Evolutionary conservation across 2,113 vertebrate species (phyloP).

Genomic region (Passerina amoena): DNA sequence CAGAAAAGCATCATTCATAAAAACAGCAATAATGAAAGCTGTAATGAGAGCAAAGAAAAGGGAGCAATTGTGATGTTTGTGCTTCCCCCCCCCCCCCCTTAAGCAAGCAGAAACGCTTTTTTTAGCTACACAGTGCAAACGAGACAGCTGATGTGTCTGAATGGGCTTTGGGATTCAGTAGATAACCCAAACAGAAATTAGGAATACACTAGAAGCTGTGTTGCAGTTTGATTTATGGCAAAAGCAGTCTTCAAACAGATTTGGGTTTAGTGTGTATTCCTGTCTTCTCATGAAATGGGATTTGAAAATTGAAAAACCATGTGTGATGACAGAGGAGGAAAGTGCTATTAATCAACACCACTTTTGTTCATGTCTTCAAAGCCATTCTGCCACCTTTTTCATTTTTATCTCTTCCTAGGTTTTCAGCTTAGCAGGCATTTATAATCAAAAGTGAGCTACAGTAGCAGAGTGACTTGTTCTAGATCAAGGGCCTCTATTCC

Average conservation of each 20-base stretch:
- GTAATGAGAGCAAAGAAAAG: background rate
- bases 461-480: background rate
- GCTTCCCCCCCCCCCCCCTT: background rate
- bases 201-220: background rate
- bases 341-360: slow-evolving; percentile 57
- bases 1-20: background rate
- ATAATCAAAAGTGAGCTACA: background rate
- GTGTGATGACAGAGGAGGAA: slow-evolving; percentile 1
- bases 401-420: slow-evolving; percentile 5
- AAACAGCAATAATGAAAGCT: background rate
- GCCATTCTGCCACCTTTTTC: background rate
- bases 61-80: background rate
- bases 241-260: slow-evolving; percentile 27
- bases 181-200: background rate
- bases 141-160: background rate
- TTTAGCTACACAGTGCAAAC: background rate
- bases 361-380: slow-evolving; percentile 28
- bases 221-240: slow-evolving; percentile 16
- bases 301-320: slow-evolving; percentile 1
- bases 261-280: background rate
- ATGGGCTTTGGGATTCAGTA: background rate
- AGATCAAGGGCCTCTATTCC: background rate
- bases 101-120: background rate
- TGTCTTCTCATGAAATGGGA: background rate
- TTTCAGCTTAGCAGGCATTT: slow-evolving; percentile 29